Conservation (phyloP, 2,797 vertebrate genomes). For the Sciurus vulgaris region DNA sequence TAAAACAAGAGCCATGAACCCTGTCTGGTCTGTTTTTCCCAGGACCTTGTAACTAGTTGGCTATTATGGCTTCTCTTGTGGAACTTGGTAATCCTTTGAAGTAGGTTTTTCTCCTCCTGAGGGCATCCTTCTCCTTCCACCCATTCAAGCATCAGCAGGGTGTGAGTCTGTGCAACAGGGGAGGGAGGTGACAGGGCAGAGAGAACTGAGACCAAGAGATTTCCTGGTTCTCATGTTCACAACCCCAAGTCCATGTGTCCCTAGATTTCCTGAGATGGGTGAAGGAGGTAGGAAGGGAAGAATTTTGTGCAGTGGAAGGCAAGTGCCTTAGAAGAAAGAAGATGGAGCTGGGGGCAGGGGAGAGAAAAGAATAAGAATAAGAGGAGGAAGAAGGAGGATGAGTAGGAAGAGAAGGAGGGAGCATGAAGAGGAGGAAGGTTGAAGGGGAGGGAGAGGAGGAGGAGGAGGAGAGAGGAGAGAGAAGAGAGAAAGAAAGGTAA, state of each 20-base stretch:
- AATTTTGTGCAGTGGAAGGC: not conserved
- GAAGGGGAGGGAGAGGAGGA: too few species aligned
- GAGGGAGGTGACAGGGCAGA: not conserved
- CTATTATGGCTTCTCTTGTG: not conserved
- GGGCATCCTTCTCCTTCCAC: not conserved
- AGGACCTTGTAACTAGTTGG: not conserved
- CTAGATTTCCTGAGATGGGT: not conserved
- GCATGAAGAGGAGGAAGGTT: rapidly evolving
- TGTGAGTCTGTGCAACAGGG: not conserved
- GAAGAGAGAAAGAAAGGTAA: not conserved
- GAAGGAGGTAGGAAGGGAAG: not conserved
- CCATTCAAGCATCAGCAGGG: rapidly evolving
- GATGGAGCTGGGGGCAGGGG: not conserved
- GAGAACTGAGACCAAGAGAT: not conserved
- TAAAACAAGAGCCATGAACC: not conserved
- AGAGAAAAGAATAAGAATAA: too few species aligned
- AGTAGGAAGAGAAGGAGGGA: too few species aligned
- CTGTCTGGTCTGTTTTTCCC: not conserved
- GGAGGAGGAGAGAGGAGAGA: too few species aligned
- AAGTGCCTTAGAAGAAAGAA: not conserved
- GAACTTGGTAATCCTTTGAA: not conserved
- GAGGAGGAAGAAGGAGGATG: too few species aligned
- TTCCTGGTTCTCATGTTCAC: not conserved
- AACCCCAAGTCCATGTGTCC: not conserved
- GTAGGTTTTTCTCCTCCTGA: not conserved